Evolutionary conservation across 1,140 invertebrate species (phyloP), one percentile per base, ranked within the genome.

Genomic region (Anastrepha ludens): DNA sequence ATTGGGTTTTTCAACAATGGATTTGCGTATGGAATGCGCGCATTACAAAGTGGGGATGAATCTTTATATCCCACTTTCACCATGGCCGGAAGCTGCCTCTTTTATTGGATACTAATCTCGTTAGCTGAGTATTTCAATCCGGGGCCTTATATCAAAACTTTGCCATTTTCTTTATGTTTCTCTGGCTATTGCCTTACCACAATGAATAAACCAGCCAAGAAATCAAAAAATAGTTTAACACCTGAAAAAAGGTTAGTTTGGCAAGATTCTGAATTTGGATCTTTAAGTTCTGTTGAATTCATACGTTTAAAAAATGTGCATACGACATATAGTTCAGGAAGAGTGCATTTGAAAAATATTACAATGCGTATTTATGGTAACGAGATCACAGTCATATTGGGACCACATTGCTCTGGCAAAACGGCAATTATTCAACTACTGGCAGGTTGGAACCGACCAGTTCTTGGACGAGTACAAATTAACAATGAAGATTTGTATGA

Each of bases 351-450:
- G 0, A 95, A 96, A 89, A 94, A 96, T 88, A 92, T 96, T 70
- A 95, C 94, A 65, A 89, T 98, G 70, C 95, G 97, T 87, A 95
- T 98, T 81, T 95, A 94, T 88, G 91, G 93, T 88, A 94, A 94
- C 9, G 95, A 95, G 89, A 95, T 95, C 3, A 95, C 94, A 4
- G 94, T 97, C 59, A 90, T 98, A 20, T 93, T 98, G 29, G 97
- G 97, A 0, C 97, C 96, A 90, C 97, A 95, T 87, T 95, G 95
- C 7, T 95, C 95, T 1, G 95, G 95, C 1, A 96, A 96, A 90
- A 96, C 96, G 2, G 97, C 96, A 65, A 94, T 96, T 89, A 95
- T 98, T 95, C 95, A 95, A 17, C 96, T 98, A 91, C 94, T 98
- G 15, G 97, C 97, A 2, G 98, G 98, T 2, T 93, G 98, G 13